Evolutionary conservation across 2,888 invertebrate species (phyloP).

Genomic region (Agrochola macilenta): DNA sequence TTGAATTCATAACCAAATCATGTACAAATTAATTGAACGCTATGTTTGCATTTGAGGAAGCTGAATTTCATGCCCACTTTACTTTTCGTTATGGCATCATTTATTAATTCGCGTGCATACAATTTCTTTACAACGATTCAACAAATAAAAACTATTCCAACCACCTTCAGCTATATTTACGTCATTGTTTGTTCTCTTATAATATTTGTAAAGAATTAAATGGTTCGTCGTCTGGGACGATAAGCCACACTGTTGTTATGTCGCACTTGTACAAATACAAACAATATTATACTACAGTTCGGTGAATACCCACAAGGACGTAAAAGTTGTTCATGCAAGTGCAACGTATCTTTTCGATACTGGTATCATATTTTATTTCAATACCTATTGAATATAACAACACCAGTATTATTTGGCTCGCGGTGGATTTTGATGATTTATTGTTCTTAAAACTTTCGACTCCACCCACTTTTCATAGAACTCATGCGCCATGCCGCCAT

Average conservation of each 20-base stretch:
- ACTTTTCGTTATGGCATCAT: slow-evolving; percentile 24
- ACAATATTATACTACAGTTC: slow-evolving; percentile 63
- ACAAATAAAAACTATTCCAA: slow-evolving; percentile 24
- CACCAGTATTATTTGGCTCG: slow-evolving; percentile 3
- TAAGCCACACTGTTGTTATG: slow-evolving; percentile 41
- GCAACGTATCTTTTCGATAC: slow-evolving; percentile 49
- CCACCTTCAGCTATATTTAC: slow-evolving; percentile 42
- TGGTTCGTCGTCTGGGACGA: slow-evolving; percentile 64
- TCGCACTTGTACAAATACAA: slow-evolving; percentile 77
- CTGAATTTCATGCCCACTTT: slow-evolving; percentile 15
- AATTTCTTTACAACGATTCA: slow-evolving; percentile 21
- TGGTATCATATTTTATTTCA: slow-evolving; percentile 40
- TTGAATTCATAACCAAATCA: slow-evolving; percentile 3
- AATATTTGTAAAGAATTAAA: slow-evolving; percentile 61
- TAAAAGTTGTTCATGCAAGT: slow-evolving; percentile 67
- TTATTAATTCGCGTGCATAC: slow-evolving; percentile 36
- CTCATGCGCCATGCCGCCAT: too few relatives aligned
- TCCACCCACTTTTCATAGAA: too few relatives aligned
- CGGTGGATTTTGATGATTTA: not conserved
- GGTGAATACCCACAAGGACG: slow-evolving; percentile 76
- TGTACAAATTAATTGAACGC: not conserved
- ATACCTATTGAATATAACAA: slow-evolving; percentile 4
- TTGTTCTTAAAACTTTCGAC: not conserved
- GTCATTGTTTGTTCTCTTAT: slow-evolving; percentile 52
- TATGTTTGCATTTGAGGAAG: slow-evolving; percentile 11